These are phyloP conservation scores for Hippocampus barbouri DNA, from an alignment of 2,113 vertebrate species.

Conservation along the genomic window DNA sequence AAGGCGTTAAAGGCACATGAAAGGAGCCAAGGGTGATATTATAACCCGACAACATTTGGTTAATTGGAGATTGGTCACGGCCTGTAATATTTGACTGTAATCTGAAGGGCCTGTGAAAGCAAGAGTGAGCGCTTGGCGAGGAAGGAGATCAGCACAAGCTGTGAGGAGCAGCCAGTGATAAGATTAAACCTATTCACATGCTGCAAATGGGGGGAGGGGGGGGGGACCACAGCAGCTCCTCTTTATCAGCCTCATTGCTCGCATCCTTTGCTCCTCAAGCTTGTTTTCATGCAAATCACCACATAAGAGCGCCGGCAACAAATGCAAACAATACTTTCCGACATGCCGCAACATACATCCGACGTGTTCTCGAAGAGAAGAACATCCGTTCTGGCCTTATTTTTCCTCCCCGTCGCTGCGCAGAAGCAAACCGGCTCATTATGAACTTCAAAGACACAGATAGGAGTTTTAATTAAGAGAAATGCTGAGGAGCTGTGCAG, in stretches of 20 bases:
- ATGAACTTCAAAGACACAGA: conserved; percentile 81
- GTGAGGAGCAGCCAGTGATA: conserved; percentile 67
- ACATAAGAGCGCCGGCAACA: conserved; percentile 19
- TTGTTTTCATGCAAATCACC: conserved; percentile 56
- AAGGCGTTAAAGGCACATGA: conserved; percentile 67
- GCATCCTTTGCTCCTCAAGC: conserved; percentile 35
- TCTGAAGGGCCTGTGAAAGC: conserved; percentile 71
- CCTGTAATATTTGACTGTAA: conserved; percentile 75
- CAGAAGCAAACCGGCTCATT: conserved; percentile 76
- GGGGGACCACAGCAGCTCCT: conserved; percentile 3
- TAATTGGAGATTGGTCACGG: conserved; percentile 78
- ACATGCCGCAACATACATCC: conserved; percentile 29
- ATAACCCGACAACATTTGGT: conserved; percentile 72
- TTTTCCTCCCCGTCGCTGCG: conserved; percentile 42
- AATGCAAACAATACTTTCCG: conserved; percentile 27
- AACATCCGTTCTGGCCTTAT: conserved; percentile 63
- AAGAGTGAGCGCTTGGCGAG: conserved; percentile 49
- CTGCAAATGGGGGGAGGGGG: conserved; percentile 7
- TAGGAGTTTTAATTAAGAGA: conserved; percentile 82
- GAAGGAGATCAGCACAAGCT: conserved; percentile 61
- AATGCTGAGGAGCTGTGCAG: conserved; percentile 66
- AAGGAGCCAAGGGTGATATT: conserved; percentile 70
- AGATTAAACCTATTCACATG: conserved; percentile 70
- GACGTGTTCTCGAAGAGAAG: conserved; percentile 37
- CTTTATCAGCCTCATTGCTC: conserved; percentile 54